phyloP scores from a whole-genome alignment of 2,888 invertebrate species.

The Dioctria linearis region DNA sequence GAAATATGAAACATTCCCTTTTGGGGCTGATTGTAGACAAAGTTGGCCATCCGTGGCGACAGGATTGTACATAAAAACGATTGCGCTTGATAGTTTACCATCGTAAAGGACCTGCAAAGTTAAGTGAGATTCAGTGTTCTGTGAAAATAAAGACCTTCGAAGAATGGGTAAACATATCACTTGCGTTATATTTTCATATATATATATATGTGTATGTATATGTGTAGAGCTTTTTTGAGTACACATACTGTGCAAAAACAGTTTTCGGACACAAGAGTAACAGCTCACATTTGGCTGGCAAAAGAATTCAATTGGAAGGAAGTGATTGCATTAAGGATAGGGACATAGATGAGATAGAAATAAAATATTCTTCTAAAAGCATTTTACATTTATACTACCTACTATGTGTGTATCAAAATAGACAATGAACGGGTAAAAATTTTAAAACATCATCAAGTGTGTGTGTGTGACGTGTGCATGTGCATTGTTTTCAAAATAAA shows the following conservation, averaged over 20 bases:
- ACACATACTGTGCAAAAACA: constrained; percentile 29
- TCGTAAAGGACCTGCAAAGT: constrained; percentile 92
- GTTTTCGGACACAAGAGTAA: background rate
- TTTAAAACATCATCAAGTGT: too few relatives aligned
- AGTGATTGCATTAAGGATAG: constrained; percentile 1
- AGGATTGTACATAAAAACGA: constrained; percentile 99
- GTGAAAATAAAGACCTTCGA: constrained; percentile 26
- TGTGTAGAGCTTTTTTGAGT: background rate
- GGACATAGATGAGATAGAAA: constrained; percentile 35
- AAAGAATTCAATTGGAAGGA: constrained; percentile 27
- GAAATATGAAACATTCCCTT: constrained; percentile 97
- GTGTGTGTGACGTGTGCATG: too few relatives aligned
- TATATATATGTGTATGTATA: background rate
- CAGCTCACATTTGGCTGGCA: background rate
- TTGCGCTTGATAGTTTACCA: constrained; percentile 95
- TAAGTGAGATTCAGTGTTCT: constrained; percentile 45
- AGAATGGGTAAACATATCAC: background rate
- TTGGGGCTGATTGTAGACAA: constrained; percentile 98
- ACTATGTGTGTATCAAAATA: too few relatives aligned
- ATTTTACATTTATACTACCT: background rate
- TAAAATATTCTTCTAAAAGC: constrained; percentile 31
- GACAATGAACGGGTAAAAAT: too few relatives aligned
- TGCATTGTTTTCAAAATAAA: too few relatives aligned
- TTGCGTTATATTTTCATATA: background rate
- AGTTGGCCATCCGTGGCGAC: constrained; percentile 99